Percentiles rank a stretch among this genome's conserved stretches.
phyloP scores from a whole-genome alignment of 2,113 vertebrate genomes.

The Cinclus cinclus region DNA sequence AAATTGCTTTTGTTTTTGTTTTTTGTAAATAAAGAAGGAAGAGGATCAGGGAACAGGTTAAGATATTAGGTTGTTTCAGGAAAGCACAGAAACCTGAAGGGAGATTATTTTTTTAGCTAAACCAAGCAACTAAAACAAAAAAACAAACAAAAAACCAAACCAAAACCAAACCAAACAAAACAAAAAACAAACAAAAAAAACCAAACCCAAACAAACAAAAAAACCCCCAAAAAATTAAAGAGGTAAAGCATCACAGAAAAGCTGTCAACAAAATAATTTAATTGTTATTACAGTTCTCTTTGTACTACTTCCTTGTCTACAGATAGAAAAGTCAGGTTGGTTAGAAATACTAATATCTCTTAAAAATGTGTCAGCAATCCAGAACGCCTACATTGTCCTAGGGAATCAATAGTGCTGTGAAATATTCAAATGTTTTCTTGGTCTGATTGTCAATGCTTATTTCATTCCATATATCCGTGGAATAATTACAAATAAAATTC shows the following conservation, averaged over 20 bases:
- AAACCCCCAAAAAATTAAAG: not conserved
- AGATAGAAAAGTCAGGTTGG: not conserved
- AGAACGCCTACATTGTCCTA: not conserved
- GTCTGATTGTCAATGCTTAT: not conserved
- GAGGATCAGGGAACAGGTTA: not conserved
- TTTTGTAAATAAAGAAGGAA: not conserved
- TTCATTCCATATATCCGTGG: not conserved
- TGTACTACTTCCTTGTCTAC: not conserved
- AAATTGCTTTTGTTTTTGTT: not conserved
- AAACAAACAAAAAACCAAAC: no score
- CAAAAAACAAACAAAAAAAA: not conserved
- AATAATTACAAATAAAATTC: not conserved
- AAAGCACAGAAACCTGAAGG: not conserved
- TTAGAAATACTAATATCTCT: not conserved
- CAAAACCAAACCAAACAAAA: not conserved
- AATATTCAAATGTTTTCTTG: not conserved
- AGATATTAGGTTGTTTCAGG: not conserved
- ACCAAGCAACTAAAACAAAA: not conserved
- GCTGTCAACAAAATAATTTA: not conserved
- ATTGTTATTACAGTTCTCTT: not conserved
- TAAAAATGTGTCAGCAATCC: not conserved
- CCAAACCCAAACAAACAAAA: no score
- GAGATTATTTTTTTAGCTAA: not conserved
- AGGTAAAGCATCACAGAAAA: not conserved
- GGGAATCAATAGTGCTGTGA: not conserved